Conservation (phyloP, 1,140 invertebrate species). For the Babylonia areolata region DNA sequence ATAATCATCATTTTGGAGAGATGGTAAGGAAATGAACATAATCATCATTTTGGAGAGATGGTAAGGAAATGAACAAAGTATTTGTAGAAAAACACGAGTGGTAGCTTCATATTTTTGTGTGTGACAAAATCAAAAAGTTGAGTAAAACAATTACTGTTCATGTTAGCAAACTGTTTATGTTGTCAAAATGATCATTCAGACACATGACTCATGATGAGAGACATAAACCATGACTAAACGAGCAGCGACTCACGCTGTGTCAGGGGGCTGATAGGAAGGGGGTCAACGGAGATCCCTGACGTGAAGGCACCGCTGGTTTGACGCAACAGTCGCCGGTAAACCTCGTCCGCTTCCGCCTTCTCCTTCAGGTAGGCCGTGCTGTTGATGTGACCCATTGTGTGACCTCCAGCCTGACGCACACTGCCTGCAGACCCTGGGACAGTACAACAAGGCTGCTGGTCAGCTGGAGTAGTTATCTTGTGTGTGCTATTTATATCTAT, state of each 20-base stretch:
- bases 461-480: no score
- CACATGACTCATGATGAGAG: background rate
- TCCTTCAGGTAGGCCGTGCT: conserved; percentile 39
- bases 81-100: no score
- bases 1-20: no score
- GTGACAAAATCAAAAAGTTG: no score
- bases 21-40: no score
- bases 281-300: conserved; percentile 26
- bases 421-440: background rate
- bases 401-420: background rate
- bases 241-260: background rate
- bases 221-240: background rate
- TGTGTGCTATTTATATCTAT: no score
- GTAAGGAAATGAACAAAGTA: no score
- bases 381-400: conserved; percentile 39
- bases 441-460: no score
- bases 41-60: no score
- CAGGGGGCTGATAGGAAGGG: background rate
- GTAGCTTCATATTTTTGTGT: no score
- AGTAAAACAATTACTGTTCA: no score
- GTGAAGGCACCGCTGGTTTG: conserved; percentile 61
- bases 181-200: background rate
- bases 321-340: conserved; percentile 60
- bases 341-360: conserved; percentile 51
- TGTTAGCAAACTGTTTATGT: background rate